These are phyloP conservation scores for Criorhina ranunculi DNA, from an alignment of 2,888 invertebrate species.

Conservation along the genomic window DNA sequence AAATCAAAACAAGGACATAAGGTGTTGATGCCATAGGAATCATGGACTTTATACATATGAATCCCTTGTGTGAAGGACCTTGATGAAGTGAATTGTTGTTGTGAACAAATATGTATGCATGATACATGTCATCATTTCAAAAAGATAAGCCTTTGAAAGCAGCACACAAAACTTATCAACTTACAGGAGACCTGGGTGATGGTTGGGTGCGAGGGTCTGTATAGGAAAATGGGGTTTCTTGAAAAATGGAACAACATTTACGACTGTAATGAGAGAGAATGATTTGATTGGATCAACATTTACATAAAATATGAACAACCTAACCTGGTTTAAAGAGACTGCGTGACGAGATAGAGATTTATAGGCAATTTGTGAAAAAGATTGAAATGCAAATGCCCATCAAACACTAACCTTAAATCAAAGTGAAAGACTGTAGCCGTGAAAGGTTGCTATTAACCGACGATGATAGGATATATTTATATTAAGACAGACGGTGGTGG, in stretches of 20 bases:
- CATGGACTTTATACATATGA: constrained; percentile 26
- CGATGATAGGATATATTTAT: too few relatives aligned
- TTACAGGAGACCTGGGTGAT: neutral
- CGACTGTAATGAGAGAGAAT: neutral
- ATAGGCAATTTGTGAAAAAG: too few relatives aligned
- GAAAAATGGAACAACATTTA: constrained; percentile 24
- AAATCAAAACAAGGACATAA: constrained; percentile 51
- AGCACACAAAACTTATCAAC: constrained; percentile 41
- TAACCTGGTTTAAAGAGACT: neutral
- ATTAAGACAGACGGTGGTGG: too few relatives aligned
- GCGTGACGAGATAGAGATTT: neutral
- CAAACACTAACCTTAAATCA: too few relatives aligned
- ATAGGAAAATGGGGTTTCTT: neutral
- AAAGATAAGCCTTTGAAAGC: constrained; percentile 22
- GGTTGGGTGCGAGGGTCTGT: too few relatives aligned
- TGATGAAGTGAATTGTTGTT: constrained; percentile 11
- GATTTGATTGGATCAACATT: constrained; percentile 24
- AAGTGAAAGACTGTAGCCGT: too few relatives aligned
- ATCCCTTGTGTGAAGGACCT: constrained; percentile 25
- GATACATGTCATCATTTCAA: constrained; percentile 47
- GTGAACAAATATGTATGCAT: constrained; percentile 8
- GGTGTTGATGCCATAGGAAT: constrained; percentile 46
- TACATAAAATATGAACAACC: neutral
- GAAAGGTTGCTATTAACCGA: too few relatives aligned
- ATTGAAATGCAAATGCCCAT: too few relatives aligned